These are phyloP conservation scores for Festucalex cinctus DNA, from an alignment of 2,113 vertebrate species.

Conservation along the genomic window DNA sequence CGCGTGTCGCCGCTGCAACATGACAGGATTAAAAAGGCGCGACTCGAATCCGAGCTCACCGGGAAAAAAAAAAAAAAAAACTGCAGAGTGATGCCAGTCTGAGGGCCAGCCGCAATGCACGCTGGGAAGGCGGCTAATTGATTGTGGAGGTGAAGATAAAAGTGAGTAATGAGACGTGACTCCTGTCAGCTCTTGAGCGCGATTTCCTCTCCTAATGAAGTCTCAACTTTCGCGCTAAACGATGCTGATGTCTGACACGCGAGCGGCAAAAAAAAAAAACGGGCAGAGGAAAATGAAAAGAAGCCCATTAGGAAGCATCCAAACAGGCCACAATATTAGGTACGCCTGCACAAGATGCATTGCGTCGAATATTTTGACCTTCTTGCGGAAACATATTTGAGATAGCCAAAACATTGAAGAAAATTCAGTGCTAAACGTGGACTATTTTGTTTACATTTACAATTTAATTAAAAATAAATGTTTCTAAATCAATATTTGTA, in stretches of 20 bases:
- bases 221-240: conserved; percentile 21
- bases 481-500: too few relatives aligned
- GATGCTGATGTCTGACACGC: neutral
- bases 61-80: neutral
- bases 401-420: too few relatives aligned
- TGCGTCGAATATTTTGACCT: too few relatives aligned
- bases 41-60: conserved; percentile 19
- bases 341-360: neutral
- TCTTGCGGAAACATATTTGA: too few relatives aligned
- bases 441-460: too few relatives aligned
- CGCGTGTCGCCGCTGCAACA: conserved; percentile 33
- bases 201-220: conserved; percentile 36
- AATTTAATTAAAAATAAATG: too few relatives aligned
- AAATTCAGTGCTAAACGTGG: too few relatives aligned
- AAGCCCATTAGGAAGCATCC: too few relatives aligned
- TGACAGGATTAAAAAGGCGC: neutral
- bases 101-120: conserved; percentile 8
- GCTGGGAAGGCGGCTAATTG: conserved; percentile 42
- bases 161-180: conserved; percentile 49
- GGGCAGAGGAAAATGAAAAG: neutral
- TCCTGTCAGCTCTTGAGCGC: conserved; percentile 43
- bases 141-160: conserved; percentile 42
- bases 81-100: neutral
- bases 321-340: neutral
- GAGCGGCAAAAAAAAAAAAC: neutral